These are phyloP conservation scores for Copidosoma aretas DNA, from an alignment of 2,888 invertebrate genomes.

Conservation along the genomic window DNA sequence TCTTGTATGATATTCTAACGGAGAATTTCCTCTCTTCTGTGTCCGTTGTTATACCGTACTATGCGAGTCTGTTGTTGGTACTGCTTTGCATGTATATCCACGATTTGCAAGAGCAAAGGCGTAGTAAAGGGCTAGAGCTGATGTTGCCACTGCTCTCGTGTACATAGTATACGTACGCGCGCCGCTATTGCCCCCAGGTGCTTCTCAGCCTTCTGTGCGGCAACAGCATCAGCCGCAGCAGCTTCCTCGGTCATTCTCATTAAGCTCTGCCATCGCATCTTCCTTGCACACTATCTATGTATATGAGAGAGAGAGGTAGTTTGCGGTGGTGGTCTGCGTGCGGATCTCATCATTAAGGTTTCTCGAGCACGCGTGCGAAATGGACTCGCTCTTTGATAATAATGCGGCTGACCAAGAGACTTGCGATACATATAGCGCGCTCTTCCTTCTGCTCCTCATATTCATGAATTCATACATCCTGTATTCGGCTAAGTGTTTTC, in stretches of 20 bases:
- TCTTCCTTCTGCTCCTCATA: too few species aligned
- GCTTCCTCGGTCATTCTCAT: slow-evolving; percentile 31
- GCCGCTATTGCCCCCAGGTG: slow-evolving; percentile 27
- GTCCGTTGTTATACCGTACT: neutral
- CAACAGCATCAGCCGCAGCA: slow-evolving; percentile 8
- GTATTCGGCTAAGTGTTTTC: too few species aligned
- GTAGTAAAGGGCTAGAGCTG: neutral
- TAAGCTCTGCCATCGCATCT: slow-evolving; percentile 13
- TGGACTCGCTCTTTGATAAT: slow-evolving; percentile 14
- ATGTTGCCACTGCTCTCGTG: neutral
- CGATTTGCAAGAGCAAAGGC: neutral
- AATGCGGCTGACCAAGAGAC: too few species aligned
- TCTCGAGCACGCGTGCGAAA: neutral
- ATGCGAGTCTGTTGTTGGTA: neutral
- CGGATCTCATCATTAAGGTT: too few species aligned
- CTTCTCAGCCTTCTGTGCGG: slow-evolving; percentile 13
- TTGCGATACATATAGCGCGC: too few species aligned
- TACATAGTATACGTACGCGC: neutral
- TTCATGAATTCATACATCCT: too few species aligned
- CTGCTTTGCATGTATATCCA: neutral
- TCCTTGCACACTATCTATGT: neutral
- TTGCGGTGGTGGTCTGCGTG: too few species aligned
- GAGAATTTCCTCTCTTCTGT: neutral
- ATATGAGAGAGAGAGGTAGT: too few species aligned
- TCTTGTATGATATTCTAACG: neutral